phyloP scores from a whole-genome alignment of 2,113 vertebrate genomes.

The Malurus melanocephalus region DNA sequence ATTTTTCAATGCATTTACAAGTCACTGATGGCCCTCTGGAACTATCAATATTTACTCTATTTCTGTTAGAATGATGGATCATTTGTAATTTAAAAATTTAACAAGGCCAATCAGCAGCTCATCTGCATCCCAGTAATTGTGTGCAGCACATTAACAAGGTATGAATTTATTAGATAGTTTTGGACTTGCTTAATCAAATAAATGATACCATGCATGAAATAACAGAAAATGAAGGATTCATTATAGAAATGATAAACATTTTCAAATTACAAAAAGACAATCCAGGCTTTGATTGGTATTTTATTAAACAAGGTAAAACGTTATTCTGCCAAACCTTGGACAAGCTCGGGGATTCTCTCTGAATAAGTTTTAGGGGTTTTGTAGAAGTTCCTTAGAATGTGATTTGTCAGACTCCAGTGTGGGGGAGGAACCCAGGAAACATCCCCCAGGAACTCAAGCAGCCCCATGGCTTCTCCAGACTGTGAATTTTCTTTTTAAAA shows the following conservation, averaged over 20 bases:
- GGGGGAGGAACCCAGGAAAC: background rate
- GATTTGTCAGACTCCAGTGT: background rate
- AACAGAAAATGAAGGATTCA: background rate
- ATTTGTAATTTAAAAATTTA: constrained; percentile 17
- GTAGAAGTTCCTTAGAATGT: background rate
- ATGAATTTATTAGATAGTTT: background rate
- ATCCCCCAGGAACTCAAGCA: background rate
- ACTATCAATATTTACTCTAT: constrained; percentile 41
- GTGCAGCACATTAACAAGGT: background rate
- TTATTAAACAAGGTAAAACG: background rate
- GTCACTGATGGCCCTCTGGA: background rate
- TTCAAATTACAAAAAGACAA: background rate
- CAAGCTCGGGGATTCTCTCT: background rate
- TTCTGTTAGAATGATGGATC: constrained; percentile 12
- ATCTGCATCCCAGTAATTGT: constrained; percentile 27
- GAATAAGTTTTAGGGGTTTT: background rate
- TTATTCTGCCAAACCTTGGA: background rate
- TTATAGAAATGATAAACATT: background rate
- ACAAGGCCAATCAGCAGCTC: constrained; percentile 19
- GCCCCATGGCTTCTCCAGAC: background rate
- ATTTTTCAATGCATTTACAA: background rate
- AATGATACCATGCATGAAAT: background rate
- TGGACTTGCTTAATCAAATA: constrained; percentile 23
- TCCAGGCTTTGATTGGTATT: background rate
- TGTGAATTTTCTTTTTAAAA: background rate